phyloP scores from a whole-genome alignment of 2,113 vertebrate species.

The Lampris megalopsis region DNA sequence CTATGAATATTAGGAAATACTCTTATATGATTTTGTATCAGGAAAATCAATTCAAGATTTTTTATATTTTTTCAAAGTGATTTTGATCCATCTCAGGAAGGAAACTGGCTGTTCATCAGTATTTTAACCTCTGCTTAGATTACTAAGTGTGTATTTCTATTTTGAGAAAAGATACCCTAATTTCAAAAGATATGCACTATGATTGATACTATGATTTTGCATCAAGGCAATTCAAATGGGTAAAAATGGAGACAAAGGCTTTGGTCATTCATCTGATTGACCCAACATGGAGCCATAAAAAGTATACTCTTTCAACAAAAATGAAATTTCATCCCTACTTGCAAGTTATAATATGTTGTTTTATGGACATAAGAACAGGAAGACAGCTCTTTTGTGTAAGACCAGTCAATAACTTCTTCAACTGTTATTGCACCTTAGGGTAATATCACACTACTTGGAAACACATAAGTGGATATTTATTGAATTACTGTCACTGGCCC shows the following conservation, averaged over 20 bases:
- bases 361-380: constrained; percentile 51
- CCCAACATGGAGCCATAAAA: constrained; percentile 29
- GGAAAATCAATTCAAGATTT: no score
- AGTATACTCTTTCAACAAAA: constrained; percentile 74
- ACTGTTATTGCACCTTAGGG: constrained; percentile 62
- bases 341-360: constrained; percentile 56
- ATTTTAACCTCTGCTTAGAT: constrained; percentile 64
- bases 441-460: constrained; percentile 73
- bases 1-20: no score
- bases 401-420: constrained; percentile 73
- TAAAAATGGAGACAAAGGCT: constrained; percentile 51
- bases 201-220: constrained; percentile 49
- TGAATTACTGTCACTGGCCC: constrained; percentile 65
- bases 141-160: constrained; percentile 46
- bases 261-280: constrained; percentile 70
- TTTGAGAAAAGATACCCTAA: constrained; percentile 49
- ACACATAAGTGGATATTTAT: constrained; percentile 75
- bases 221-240: constrained; percentile 48
- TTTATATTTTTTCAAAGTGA: no score
- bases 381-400: constrained; percentile 70
- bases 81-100: constrained; percentile 7
- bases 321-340: constrained; percentile 75
- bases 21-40: no score
- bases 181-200: constrained; percentile 55
- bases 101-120: constrained; percentile 53